Evolutionary conservation across 1,140 invertebrate species (phyloP), one percentile per base, ranked within the genome.

Genomic region (Mylabris phalerata): DNA sequence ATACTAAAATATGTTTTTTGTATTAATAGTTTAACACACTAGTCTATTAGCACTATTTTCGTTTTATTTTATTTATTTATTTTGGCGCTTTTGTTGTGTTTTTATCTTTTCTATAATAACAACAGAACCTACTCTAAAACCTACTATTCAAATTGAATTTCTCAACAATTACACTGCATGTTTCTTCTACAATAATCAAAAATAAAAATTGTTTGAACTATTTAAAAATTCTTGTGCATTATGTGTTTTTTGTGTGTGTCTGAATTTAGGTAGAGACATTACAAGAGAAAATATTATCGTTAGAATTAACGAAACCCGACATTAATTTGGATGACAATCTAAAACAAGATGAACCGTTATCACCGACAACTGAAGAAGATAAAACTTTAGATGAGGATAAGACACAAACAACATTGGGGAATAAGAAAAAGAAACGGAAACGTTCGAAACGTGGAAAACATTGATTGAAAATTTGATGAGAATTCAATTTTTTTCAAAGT

Each of bases 241-340:
- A 32, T 7, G 32, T 32, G 32, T 32, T 7, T 7, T 32, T 4
- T 32, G 32, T 32, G 7, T 32, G 32, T 32, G 32, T 32, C 19
- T 19, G 19, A 1, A 19, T 19, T 26, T 73, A 93, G 90, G 88
- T 92, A 67, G 89, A 93, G 79, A 92, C 89, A 45, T 84, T 89
- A 49, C 84, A 88, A 75, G 89, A 92, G 75, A 91, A 91, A 76
- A 92, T 92, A 64, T 90, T 92, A 71, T 91, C 89, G 44, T 75
- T 93, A 71, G 89, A 92, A 72, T 73, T 93, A 68, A 87, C 85
- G 47, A 69, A 72, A 59, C 62, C 68, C 2, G 62, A 69, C n/a
- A 39, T 61, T 9, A 54, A 58, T 40, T 46, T 62, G 43, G 60
- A 65, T 66, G 25, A 24, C 52, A n/a, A 43, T 66, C 13, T 42